phyloP scores from a whole-genome alignment of 2,113 vertebrate species.

The Coptodon rendalli region DNA sequence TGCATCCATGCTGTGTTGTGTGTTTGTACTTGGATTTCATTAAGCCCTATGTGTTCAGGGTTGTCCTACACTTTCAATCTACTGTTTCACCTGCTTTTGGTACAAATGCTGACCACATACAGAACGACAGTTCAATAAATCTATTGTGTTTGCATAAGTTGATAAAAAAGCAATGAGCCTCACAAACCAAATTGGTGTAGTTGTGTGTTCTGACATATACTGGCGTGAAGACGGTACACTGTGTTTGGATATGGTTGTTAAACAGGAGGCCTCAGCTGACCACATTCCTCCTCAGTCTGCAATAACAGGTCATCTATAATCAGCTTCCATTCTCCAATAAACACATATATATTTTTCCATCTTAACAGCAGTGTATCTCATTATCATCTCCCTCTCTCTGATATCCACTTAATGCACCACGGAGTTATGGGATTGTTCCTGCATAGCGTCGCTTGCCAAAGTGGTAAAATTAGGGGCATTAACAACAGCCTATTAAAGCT shows the following conservation, averaged over 20 bases:
- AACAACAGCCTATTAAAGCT: constrained; percentile 7
- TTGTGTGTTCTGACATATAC: neutral
- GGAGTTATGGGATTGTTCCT: neutral
- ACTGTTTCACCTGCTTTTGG: rapidly evolving
- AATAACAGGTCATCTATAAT: neutral
- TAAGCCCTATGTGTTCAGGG: neutral
- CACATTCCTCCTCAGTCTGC: neutral
- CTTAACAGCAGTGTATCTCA: neutral
- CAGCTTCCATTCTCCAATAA: neutral
- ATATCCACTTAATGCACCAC: neutral
- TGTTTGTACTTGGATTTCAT: neutral
- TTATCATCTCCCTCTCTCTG: neutral
- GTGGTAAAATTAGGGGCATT: constrained; percentile 7
- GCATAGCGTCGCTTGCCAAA: neutral
- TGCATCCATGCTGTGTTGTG: neutral
- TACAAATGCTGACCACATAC: neutral
- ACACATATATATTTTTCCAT: neutral
- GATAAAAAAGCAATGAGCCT: neutral
- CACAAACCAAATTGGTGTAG: neutral
- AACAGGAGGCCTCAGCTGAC: neutral
- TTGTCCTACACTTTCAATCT: neutral
- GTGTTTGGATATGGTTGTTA: neutral
- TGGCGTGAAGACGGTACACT: neutral
- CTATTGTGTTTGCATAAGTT: neutral
- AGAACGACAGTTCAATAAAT: neutral